Conservation (phyloP, 2,113 vertebrate genomes). For the Prolemur simus region DNA sequence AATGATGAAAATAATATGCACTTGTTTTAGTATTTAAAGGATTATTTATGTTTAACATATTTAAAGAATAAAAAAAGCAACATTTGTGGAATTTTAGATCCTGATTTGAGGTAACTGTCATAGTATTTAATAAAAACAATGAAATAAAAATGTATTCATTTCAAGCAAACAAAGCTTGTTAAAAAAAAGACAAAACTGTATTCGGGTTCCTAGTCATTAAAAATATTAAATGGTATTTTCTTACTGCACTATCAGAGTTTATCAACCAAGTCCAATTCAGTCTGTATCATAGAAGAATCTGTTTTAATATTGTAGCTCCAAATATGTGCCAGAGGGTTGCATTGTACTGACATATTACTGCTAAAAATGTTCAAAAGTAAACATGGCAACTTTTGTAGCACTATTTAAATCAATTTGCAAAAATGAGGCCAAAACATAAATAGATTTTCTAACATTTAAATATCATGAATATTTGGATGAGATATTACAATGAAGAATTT, state of each 20-base stretch:
- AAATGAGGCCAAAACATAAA: rapidly evolving
- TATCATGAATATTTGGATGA: neutral
- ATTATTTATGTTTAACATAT: conserved; percentile 24
- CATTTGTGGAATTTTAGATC: neutral
- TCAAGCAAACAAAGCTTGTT: no score
- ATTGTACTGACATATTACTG: conserved; percentile 10
- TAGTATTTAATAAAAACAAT: conserved; percentile 21
- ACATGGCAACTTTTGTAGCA: neutral
- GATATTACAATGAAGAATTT: neutral
- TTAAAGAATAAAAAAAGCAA: neutral
- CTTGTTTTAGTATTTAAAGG: conserved; percentile 2
- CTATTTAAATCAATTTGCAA: neutral
- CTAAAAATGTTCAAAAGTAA: conserved; percentile 57
- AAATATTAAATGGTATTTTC: conserved; percentile 45
- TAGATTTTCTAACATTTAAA: neutral
- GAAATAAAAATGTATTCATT: conserved; percentile 21
- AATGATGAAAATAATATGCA: neutral
- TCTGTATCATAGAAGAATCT: neutral
- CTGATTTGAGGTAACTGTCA: neutral
- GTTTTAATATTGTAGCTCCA: neutral
- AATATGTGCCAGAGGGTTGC: neutral
- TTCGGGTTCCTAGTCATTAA: conserved; percentile 29
- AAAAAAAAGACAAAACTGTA: neutral
- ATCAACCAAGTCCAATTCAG: conserved; percentile 14
- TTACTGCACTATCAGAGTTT: neutral